phyloP scores from a whole-genome alignment of 2,888 invertebrate species.

The Crepidodera aurea region DNA sequence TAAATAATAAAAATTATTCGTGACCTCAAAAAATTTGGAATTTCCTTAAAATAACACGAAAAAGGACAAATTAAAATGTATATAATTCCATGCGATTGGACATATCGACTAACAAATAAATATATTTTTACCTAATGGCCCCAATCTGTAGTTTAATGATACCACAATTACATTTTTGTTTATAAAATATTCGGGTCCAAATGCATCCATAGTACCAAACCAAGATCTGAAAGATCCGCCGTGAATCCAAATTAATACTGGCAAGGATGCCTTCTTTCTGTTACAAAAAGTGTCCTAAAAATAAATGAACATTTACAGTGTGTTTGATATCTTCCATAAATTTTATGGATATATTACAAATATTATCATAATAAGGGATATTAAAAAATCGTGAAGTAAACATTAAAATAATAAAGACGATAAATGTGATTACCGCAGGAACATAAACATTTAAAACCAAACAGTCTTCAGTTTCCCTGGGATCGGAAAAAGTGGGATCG shows the following conservation, averaged over 20 bases:
- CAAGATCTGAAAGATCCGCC: conserved; percentile 44
- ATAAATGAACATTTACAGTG: too few species aligned
- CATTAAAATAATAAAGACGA: too few species aligned
- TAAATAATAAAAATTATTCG: too few species aligned
- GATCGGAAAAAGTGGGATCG: background rate
- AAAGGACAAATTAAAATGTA: too few species aligned
- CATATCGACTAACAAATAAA: too few species aligned
- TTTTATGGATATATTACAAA: too few species aligned
- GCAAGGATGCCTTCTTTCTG: background rate
- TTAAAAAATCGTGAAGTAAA: too few species aligned
- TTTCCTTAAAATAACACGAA: too few species aligned
- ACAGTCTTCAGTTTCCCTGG: conserved; percentile 36
- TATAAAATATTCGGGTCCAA: conserved; percentile 40
- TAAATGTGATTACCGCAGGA: conserved; percentile 25
- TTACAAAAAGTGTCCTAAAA: background rate
- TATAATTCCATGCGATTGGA: too few species aligned
- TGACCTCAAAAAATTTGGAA: too few species aligned
- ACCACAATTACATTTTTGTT: conserved; percentile 37
- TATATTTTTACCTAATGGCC: conserved; percentile 35
- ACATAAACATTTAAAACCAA: conserved; percentile 37
- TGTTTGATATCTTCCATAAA: too few species aligned
- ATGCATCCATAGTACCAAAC: conserved; percentile 29
- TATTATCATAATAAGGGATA: too few species aligned
- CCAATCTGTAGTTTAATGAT: conserved; percentile 39
- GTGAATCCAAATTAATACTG: conserved; percentile 47